Base-by-base conservation (phyloP, 2,888 invertebrate species). In the Amaurobius ferox region DNA sequence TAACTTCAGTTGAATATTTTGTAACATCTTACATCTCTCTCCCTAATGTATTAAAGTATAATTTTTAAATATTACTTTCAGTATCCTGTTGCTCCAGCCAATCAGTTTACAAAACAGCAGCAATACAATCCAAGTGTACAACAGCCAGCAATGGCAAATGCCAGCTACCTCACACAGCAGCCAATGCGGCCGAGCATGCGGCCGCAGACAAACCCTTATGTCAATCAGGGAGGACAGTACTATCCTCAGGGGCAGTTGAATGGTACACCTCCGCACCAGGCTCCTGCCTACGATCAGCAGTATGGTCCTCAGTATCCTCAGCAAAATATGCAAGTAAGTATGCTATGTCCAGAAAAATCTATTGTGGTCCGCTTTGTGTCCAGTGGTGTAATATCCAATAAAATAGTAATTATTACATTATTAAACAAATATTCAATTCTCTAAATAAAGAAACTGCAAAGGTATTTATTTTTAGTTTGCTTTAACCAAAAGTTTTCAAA, bases 31-130 rank as follows among this genome's bases (percentile, higher is more conserved):
- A 23, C 0, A 1, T 23, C 26, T 55, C 19, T 23, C 55, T 5
- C 19, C 35, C 11, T 35, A 11, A 7, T 35, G 6, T n/a, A n/a
- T n/a, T n/a, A n/a, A n/a, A n/a, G n/a, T n/a, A n/a, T n/a, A n/a
- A n/a, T 62, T 62, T 62, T 1, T 11, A 13, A 9, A 44, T 44
- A 3, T 1, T 26, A 11, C 7, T 68, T 72, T 7, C 32, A 87
- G 83, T 87, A 87, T 71, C 80, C 87, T 55, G 76, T 87, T 28
- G 88, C 86, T 1, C 89, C 89, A 5, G 81, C 80, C 11, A 88
- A 89, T 44, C 90, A 90, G 66, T 89, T 72, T 61, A n/a, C 48
- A 0, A 90, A 90, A 66, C 89, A 90, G 74, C 90, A 89, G 64
- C 55, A 88, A 87, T 88, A 87, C 19, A 70, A 73, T 19, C 76